These are phyloP conservation scores for Micronisus gabar DNA, from an alignment of 2,113 vertebrate species.

Conservation along the genomic window DNA sequence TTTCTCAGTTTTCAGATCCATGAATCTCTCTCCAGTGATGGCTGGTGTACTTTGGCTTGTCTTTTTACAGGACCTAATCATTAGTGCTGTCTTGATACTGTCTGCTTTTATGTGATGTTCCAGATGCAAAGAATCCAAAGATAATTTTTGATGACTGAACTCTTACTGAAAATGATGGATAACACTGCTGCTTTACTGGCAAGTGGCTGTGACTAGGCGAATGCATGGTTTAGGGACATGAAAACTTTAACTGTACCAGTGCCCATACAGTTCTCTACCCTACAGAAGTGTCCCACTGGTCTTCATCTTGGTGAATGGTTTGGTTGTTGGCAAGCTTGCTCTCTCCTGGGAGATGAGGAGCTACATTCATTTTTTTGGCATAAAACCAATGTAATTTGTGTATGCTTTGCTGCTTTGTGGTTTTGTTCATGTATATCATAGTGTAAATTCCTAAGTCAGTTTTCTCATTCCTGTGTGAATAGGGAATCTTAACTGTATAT, in stretches of 20 bases:
- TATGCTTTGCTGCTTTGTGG: not conserved
- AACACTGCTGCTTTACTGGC: not conserved
- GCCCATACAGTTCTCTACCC: accelerated
- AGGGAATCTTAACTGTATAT: not conserved
- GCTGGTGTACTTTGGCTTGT: not conserved
- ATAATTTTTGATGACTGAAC: not conserved
- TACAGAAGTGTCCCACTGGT: not conserved
- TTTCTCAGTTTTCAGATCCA: not conserved
- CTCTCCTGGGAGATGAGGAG: not conserved
- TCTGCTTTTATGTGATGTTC: not conserved
- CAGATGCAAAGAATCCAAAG: not conserved
- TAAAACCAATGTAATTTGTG: not conserved
- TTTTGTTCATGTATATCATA: not conserved
- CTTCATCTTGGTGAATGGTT: not conserved
- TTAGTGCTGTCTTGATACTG: not conserved
- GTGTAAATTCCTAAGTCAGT: not conserved
- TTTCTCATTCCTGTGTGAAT: not conserved
- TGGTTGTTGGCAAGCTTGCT: not conserved
- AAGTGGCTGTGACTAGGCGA: not conserved
- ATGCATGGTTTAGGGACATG: not conserved
- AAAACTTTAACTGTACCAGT: not conserved
- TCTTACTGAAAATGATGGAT: not conserved
- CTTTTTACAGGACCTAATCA: not conserved
- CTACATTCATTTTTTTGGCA: not conserved
- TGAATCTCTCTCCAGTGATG: not conserved